Percentiles rank a stretch among this genome's conserved stretches.
phyloP scores from a whole-genome alignment of 2,797 vertebrate species.

The Propithecus perrieri region DNA sequence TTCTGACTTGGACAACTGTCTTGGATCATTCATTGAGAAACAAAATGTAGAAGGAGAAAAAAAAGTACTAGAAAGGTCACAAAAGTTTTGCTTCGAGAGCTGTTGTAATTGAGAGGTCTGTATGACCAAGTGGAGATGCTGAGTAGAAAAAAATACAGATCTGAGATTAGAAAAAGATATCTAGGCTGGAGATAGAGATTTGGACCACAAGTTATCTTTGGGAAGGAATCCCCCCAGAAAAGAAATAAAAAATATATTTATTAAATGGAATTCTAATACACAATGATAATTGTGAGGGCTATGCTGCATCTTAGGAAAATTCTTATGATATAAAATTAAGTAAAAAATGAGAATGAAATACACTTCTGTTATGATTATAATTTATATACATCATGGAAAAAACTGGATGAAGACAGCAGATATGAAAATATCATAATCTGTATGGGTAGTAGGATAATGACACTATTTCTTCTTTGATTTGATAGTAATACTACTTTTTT shows the following conservation, averaged over 20 bases:
- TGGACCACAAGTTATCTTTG: neutral
- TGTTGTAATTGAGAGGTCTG: neutral
- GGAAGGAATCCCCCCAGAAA: neutral
- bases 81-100: neutral
- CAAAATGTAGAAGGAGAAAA: neutral
- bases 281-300: neutral
- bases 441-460: neutral
- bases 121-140: neutral
- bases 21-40: neutral
- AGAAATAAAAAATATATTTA: neutral
- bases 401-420: neutral
- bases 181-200: neutral
- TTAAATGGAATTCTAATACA: neutral
- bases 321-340: neutral
- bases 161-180: neutral
- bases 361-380: neutral
- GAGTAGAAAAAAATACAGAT: neutral
- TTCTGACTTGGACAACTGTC: neutral
- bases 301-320: neutral
- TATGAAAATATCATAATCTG: neutral
- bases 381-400: neutral
- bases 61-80: neutral
- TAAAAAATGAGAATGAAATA: neutral
- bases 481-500: neutral
- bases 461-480: neutral